A percentile compares a stretch with the other conserved stretches of the same genome.
These are phyloP conservation scores for Eonycteris spelaea DNA, from an alignment of 2,113 vertebrate genomes.

Conservation along the genomic window DNA sequence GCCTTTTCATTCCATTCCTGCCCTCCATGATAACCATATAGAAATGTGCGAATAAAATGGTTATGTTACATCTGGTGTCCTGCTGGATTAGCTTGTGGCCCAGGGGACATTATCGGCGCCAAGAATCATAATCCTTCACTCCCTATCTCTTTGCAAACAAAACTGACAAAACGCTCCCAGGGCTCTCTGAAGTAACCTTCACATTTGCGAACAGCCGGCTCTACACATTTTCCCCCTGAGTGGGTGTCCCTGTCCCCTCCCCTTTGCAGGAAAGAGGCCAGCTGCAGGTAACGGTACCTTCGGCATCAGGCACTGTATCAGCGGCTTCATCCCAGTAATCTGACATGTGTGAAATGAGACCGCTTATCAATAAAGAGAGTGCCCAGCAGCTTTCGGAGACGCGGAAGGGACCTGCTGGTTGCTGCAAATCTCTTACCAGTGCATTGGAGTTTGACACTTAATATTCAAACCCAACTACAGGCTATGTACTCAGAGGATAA, in stretches of 20 bases:
- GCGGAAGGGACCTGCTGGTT: conserved; percentile 47
- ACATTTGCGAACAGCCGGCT: not conserved
- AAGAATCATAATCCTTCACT: conserved; percentile 59
- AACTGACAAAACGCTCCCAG: conserved; percentile 3
- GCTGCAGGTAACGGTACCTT: not conserved
- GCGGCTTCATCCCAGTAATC: conserved; percentile 11
- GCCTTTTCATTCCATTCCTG: not conserved
- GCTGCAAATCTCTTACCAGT: conserved; percentile 69
- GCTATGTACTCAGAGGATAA: conserved; percentile 79
- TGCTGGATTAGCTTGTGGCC: conserved; percentile 54
- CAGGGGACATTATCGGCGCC: conserved; percentile 27
- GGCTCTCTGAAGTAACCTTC: conserved; percentile 32
- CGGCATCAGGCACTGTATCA: not conserved
- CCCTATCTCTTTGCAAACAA: conserved; percentile 64
- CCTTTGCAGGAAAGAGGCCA: not conserved
- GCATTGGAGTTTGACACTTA: conserved; percentile 79
- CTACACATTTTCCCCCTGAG: not conserved
- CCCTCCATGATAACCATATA: not conserved
- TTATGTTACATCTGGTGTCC: not conserved
- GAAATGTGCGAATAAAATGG: not conserved
- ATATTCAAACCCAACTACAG: conserved; percentile 78
- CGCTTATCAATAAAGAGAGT: conserved; percentile 58
- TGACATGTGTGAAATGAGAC: conserved; percentile 67
- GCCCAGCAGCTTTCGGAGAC: conserved; percentile 62
- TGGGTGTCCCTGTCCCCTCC: not conserved